Evolutionary conservation across 2,888 invertebrate genomes (phyloP).

Genomic region (Maniola hyperantus): DNA sequence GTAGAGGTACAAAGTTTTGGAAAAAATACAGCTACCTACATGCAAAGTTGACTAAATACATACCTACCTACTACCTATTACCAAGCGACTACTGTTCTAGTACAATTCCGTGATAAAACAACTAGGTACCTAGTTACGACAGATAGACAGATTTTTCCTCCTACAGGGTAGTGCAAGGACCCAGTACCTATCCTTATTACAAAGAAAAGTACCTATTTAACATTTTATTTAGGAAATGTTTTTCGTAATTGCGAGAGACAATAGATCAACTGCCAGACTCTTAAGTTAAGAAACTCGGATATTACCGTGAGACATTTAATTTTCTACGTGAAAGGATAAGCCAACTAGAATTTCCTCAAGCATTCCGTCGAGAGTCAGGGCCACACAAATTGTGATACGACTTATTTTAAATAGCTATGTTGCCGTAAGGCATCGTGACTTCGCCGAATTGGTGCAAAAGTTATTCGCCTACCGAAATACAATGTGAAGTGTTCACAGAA

Average conservation of each 20-base stretch:
- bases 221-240: constrained; percentile 40
- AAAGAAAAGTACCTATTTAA: neutral
- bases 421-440: neutral
- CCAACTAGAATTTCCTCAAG: constrained; percentile 70
- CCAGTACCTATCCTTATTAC: no score
- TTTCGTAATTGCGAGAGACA: constrained; percentile 48
- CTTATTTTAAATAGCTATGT: constrained; percentile 18
- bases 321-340: constrained; percentile 82
- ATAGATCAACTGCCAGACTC: constrained; percentile 77
- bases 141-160: no score
- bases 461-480: constrained; percentile 4
- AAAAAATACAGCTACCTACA: no score
- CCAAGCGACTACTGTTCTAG: no score
- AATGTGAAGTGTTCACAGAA: neutral
- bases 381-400: constrained; percentile 12
- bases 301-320: constrained; percentile 80
- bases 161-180: no score
- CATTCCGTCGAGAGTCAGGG: constrained; percentile 49
- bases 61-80: no score
- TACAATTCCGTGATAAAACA: no score
- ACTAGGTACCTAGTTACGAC: no score
- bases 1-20: no score
- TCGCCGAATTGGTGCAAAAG: neutral
- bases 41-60: no score
- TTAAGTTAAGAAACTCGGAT: constrained; percentile 65